These are phyloP conservation scores for Myiagra hebetior DNA, from an alignment of 2,113 vertebrate species.

Conservation along the genomic window DNA sequence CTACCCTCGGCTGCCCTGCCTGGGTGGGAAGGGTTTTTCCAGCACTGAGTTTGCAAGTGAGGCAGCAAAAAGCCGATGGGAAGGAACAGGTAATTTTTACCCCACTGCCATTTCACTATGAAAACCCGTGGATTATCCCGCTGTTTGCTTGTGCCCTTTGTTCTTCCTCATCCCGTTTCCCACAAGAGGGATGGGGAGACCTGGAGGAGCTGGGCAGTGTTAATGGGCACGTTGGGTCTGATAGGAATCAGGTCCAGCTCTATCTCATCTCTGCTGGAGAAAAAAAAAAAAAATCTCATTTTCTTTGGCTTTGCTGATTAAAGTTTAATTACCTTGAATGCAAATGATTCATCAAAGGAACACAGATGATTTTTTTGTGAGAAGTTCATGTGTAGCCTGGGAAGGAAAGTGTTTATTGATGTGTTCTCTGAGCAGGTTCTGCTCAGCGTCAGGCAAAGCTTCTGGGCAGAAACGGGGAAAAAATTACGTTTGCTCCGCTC, in stretches of 20 bases:
- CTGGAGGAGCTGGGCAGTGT: neutral
- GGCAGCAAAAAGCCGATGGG: neutral
- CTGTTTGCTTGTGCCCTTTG: accelerated
- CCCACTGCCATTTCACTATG: neutral
- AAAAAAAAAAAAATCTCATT: neutral
- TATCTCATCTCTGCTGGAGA: neutral
- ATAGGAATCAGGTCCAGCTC: neutral
- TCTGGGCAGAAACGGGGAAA: neutral
- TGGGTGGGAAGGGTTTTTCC: constrained; percentile 9
- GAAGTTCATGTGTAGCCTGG: neutral
- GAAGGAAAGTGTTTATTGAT: neutral
- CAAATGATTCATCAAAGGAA: constrained; percentile 9
- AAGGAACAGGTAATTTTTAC: neutral
- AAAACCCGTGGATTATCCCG: neutral
- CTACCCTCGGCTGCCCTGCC: neutral
- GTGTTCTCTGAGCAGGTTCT: neutral
- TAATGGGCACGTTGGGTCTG: neutral
- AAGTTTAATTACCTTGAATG: constrained; percentile 10
- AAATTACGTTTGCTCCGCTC: neutral
- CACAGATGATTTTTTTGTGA: neutral
- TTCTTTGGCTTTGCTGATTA: neutral
- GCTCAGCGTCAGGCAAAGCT: neutral
- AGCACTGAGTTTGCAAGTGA: neutral
- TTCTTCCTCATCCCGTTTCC: neutral
- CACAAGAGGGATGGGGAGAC: neutral